These are phyloP conservation scores for Cyphomyrus discorhynchus DNA, from an alignment of 2,113 vertebrate species.

Conservation along the genomic window DNA sequence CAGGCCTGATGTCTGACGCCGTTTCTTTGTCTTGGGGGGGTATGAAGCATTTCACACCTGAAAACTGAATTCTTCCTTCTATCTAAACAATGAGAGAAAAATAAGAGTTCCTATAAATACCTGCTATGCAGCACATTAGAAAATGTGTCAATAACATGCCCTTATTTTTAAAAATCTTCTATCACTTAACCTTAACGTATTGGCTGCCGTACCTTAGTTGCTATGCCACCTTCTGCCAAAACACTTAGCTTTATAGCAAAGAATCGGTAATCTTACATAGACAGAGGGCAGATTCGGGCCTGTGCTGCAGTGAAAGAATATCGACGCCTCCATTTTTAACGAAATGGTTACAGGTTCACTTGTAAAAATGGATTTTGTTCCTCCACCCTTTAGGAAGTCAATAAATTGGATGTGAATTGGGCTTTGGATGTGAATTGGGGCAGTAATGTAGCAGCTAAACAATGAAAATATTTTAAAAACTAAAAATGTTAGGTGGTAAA, in stretches of 20 bases:
- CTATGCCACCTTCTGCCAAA: not conserved
- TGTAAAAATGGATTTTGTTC: not conserved
- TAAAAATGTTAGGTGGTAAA: not conserved
- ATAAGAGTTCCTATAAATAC: not conserved
- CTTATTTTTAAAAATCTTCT: not conserved
- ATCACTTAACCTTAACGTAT: not conserved
- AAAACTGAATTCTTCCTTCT: not conserved
- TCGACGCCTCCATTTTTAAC: not conserved
- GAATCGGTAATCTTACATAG: not conserved
- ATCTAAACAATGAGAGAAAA: not conserved
- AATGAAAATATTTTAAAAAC: not conserved
- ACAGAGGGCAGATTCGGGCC: not conserved
- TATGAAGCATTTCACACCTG: not conserved
- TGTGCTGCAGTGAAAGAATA: not conserved
- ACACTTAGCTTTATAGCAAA: not conserved
- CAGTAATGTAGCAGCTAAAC: not conserved
- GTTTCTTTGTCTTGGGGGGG: not conserved
- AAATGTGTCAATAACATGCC: not conserved
- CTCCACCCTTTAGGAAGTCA: not conserved
- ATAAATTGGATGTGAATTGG: not conserved
- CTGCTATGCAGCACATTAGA: not conserved
- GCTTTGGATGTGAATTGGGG: not conserved
- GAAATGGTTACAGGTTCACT: not conserved
- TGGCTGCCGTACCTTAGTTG: not conserved
- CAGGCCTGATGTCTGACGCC: not conserved